Evolutionary conservation across 2,113 vertebrate species (phyloP).

Genomic region (Burhinus bistriatus): DNA sequence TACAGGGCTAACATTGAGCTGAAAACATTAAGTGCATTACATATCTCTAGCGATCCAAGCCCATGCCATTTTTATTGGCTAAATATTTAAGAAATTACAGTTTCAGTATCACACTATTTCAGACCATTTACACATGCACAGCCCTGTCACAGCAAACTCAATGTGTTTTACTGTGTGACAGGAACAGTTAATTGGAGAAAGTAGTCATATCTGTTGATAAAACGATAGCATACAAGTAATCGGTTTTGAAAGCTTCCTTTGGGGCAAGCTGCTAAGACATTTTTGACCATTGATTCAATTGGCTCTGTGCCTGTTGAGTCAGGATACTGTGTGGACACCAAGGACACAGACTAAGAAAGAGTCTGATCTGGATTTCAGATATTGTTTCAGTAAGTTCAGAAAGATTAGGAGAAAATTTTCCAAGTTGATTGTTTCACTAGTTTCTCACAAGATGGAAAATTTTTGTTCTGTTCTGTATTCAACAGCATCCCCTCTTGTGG

Average conservation of each 20-base stretch:
- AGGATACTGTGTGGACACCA: not conserved
- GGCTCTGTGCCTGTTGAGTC: not conserved
- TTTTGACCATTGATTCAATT: not conserved
- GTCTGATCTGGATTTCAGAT: not conserved
- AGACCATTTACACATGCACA: not conserved
- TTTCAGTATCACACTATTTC: not conserved
- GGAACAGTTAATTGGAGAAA: not conserved
- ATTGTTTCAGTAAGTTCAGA: not conserved
- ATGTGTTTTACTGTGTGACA: not conserved
- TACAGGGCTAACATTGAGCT: not conserved
- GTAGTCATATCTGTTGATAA: not conserved
- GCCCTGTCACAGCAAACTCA: not conserved
- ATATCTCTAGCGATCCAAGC: not conserved
- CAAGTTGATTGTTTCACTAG: not conserved
- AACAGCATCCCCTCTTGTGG: not conserved
- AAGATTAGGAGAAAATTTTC: not conserved
- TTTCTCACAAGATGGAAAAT: not conserved
- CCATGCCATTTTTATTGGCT: not conserved
- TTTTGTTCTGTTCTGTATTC: not conserved
- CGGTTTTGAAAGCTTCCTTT: not conserved
- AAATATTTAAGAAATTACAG: not conserved
- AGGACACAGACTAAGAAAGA: fast-evolving
- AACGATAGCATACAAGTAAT: not conserved
- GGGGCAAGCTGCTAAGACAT: not conserved
- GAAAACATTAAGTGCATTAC: not conserved